phyloP scores from a whole-genome alignment of 2,113 vertebrate genomes.

The Micronycteris hirsuta region DNA sequence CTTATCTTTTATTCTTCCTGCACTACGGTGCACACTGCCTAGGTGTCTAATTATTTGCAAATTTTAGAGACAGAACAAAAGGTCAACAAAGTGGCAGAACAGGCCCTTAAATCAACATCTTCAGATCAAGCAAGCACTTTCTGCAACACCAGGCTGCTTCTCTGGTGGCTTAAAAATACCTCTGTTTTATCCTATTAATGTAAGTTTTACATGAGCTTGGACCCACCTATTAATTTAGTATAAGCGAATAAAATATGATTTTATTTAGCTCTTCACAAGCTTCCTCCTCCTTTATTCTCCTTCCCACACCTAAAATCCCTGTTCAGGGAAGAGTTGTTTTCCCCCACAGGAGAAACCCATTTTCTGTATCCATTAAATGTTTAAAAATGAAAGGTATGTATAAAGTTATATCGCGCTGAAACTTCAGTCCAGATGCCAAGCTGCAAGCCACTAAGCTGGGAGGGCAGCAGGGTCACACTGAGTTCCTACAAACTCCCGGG shows the following conservation, averaged over 20 bases:
- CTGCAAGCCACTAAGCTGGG: not conserved
- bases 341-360: not conserved
- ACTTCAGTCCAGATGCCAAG: not conserved
- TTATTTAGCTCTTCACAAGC: not conserved
- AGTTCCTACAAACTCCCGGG: not conserved
- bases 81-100: not conserved
- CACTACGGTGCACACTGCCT: not conserved
- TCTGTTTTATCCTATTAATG: not conserved
- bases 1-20: not conserved
- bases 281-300: not conserved
- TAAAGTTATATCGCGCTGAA: not conserved
- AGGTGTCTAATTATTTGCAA: not conserved
- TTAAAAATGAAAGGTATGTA: not conserved
- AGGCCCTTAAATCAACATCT: not conserved
- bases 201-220: not conserved
- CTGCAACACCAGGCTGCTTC: not conserved
- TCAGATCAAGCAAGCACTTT: not conserved
- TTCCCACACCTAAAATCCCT: not conserved
- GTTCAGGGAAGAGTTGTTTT: not conserved
- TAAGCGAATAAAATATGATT: not conserved
- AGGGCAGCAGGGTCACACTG: not conserved
- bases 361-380: not conserved
- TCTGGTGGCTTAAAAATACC: not conserved
- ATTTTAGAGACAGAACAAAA: constrained; percentile 19
- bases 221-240: not conserved